Base-by-base conservation (phyloP, 2,888 invertebrate species). In the Hypercompe scribonia region DNA sequence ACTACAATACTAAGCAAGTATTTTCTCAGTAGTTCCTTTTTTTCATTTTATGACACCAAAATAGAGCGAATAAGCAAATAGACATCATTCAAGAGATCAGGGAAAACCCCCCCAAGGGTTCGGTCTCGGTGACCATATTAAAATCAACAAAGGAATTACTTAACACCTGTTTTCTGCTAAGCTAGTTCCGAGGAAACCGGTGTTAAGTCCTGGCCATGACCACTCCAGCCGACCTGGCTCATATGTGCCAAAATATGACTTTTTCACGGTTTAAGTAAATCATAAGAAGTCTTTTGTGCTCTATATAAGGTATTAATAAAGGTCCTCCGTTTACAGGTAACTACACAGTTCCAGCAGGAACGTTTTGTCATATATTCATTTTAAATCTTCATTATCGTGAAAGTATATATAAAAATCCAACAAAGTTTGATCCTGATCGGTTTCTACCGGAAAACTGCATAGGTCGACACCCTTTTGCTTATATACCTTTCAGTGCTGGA, bases 401-500 rank as follows among this genome's bases (percentile, higher is more conserved):
- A 0, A 91, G 96, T 18, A 91, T 96, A 68, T 98, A 96, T 92
- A 95, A 96, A 0, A 95, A 97, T 80, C 97, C 98, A 0, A 94
- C 96, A 68, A 94, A 92, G 74, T 98, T 97, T 87, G 96, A 97
- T 86, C 97, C 97, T 0, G 97, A 97, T 73, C 92, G 98, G 80
- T 98, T 98, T 89, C 87, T 97, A 28, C 96, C 96, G 0, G 97
- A 97, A 81, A 96, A 96, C 75, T 86, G 89, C 13, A 74, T 83
- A 3, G 86, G 90, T 24, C 91, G 97, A 15, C 97, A 97, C 90
- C 96, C 97, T 0, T 97, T 96, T 80, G 93, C 96, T 0, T 97
- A 96, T 83, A 94, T 97, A 75, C 97, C 97, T 0, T 97, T 97
- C 81, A 97, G 97, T 84, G 97, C 97, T 28, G 97, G 97, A 1